A percentile compares a stretch with the other conserved stretches of the same genome.
phyloP scores from a whole-genome alignment of 1,140 invertebrate genomes.

The Calliopsis andreniformis region DNA sequence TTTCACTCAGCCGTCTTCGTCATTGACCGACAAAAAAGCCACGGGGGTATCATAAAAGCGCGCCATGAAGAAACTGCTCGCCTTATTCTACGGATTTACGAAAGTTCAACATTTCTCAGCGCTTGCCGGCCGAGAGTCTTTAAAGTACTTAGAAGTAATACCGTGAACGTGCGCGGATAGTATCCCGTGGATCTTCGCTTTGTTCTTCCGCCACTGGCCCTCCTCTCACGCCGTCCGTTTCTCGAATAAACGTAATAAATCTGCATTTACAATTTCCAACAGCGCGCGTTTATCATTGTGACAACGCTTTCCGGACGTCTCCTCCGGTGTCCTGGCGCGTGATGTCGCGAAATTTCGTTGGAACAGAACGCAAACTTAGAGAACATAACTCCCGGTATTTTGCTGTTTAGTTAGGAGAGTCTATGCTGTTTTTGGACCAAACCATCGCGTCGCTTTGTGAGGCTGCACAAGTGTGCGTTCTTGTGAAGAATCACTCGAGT shows the following conservation, averaged over 20 bases:
- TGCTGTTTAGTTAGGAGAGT: neutral
- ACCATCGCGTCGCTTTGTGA: too few species aligned
- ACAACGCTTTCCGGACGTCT: neutral
- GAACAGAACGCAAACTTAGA: neutral
- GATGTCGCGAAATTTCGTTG: neutral
- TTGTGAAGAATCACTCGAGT: too few species aligned
- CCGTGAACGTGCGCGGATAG: constrained; percentile 14
- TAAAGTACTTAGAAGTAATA: constrained; percentile 37
- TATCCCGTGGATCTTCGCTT: neutral
- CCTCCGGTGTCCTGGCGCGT: too few species aligned
- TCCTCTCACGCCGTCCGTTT: neutral
- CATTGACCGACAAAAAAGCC: constrained; percentile 60
- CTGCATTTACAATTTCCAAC: constrained; percentile 36
- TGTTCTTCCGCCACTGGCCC: neutral
- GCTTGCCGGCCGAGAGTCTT: constrained; percentile 28
- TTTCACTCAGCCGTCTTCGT: neutral
- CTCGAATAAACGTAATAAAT: constrained; percentile 46
- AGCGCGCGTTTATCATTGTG: constrained; percentile 3
- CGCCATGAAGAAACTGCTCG: constrained; percentile 23
- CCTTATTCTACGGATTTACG: constrained; percentile 54
- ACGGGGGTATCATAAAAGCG: constrained; percentile 56
- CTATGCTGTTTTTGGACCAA: too few species aligned
- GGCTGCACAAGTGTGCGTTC: too few species aligned
- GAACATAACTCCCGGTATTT: neutral
- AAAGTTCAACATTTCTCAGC: constrained; percentile 44